Percentiles rank a stretch among this genome's conserved stretches.
These are phyloP conservation scores for Syrmaticus mikado DNA, from an alignment of 2,113 vertebrate genomes.

Conservation along the genomic window DNA sequence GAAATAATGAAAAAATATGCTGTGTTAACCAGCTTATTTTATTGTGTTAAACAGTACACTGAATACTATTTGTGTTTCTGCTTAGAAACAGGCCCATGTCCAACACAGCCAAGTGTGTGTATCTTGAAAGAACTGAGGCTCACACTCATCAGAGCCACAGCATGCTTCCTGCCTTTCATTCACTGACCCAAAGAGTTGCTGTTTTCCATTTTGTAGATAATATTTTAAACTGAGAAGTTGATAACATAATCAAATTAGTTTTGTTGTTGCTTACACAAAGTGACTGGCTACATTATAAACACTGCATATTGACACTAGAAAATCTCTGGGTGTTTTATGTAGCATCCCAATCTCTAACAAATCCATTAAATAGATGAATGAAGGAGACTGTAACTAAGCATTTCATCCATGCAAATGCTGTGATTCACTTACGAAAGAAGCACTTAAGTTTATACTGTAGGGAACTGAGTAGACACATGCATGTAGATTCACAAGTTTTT, in stretches of 20 bases:
- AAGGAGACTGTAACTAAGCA: background rate
- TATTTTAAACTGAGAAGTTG: background rate
- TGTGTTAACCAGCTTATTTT: background rate
- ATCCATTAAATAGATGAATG: too few species aligned
- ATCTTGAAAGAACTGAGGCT: background rate
- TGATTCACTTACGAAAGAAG: background rate
- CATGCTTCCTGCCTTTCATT: background rate
- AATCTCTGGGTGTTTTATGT: background rate
- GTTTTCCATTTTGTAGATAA: background rate
- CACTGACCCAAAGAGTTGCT: background rate
- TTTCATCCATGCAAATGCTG: background rate
- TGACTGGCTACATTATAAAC: background rate
- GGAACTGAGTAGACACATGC: background rate
- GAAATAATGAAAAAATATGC: background rate
- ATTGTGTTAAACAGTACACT: background rate
- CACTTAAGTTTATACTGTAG: background rate
- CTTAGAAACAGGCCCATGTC: background rate
- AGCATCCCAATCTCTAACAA: background rate
- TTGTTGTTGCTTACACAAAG: background rate
- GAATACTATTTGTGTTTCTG: background rate
- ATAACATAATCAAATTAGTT: background rate
- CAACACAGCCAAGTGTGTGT: background rate
- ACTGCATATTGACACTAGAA: background rate
- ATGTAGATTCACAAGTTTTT: background rate
- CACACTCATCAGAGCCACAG: fast-evolving